Conservation (phyloP, 1,140 invertebrate species). For the Phenacoccus solenopsis region DNA sequence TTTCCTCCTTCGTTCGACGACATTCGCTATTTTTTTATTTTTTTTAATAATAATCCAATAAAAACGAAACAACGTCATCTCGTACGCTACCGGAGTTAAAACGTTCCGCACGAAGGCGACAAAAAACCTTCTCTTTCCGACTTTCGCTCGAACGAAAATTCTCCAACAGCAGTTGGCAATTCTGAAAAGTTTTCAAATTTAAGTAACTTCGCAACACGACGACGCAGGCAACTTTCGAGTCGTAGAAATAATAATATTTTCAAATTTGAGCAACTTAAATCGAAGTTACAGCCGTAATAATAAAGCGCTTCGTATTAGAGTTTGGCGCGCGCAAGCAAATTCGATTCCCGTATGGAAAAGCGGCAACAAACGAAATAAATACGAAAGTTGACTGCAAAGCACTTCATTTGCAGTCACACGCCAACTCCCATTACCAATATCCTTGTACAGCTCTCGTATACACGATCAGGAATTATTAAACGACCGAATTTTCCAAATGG, state of each 20-base stretch:
- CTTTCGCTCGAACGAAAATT: background rate
- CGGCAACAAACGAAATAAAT: background rate
- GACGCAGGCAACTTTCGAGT: background rate
- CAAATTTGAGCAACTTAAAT: slow-evolving; percentile 2
- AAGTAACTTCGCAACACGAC: background rate
- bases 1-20: no score
- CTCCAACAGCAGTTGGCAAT: background rate
- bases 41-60: background rate
- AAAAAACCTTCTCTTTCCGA: background rate
- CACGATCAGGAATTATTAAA: background rate
- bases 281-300: background rate
- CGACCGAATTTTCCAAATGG: background rate
- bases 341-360: background rate
- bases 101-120: background rate
- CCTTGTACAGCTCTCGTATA: no score
- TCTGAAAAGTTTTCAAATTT: background rate
- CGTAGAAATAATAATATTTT: slow-evolving; percentile 1
- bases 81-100: background rate
- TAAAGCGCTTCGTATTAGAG: background rate
- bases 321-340: background rate
- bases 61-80: background rate
- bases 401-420: slow-evolving; percentile 1
- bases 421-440: background rate
- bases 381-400: slow-evolving; percentile 1
- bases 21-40: background rate